Base-by-base conservation (phyloP, 2,113 vertebrate genomes). In the Sula dactylatra region DNA sequence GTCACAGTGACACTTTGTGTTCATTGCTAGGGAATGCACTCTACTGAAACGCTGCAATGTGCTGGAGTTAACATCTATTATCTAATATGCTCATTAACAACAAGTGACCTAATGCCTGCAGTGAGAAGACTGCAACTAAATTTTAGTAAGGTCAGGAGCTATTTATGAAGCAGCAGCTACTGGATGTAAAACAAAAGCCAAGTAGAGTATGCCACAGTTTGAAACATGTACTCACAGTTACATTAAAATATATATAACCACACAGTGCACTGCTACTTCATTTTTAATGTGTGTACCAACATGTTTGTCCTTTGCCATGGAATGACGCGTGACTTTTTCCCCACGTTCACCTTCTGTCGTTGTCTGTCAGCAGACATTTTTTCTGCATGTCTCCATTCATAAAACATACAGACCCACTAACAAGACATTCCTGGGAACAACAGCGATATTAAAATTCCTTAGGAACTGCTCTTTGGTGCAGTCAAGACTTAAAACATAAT, bases 1-100 rank as follows among this genome's bases (percentile, higher is more conserved):
- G 98, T 97, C 98, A 98, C 98, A 98, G 98, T 98, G 98, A 98
- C 98, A 98, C 98, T 98, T 98, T 98, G 98, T 98, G 98, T 98
- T 98, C 98, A 97, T 78, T 98, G 93, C 40, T 96, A 82, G 98
- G 98, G 98, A 98, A 98, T 98, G 98, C 98, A 98, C 97, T 97
- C 94, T 94, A 58, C 64, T 55, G 85, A 92, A 94, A 79, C 2
- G 0, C 55, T 82, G 74, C 69, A 81, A 61, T 44, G 29, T 96
- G 88, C 64, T 91, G 50, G 73, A 93, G 54, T 92, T 97, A 76
- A 90, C 49, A 94, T 90, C 91, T 93, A 91, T 97, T 94, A 89
- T 90, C 96, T 91, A 87, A 91, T 72, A 71, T 0, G 0, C 29
- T 86, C 83, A 82, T 94, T 95, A 93, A 93, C 79, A 88, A 74